Evolutionary conservation across 2,113 vertebrate genomes (phyloP).

Genomic region (Paratilapia polleni): DNA sequence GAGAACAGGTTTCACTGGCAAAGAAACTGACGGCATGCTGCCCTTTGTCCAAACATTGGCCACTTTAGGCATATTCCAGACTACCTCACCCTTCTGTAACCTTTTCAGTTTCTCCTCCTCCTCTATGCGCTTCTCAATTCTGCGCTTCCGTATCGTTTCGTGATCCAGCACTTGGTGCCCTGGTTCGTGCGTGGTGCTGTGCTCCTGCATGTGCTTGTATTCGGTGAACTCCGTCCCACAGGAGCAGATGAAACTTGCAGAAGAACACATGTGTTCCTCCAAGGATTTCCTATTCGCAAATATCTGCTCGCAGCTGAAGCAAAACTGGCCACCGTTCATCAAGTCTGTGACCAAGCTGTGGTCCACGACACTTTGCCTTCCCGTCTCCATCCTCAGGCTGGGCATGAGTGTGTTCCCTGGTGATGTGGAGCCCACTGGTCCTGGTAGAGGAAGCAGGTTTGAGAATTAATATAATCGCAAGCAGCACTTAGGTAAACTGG

Average conservation of each 20-base stretch:
- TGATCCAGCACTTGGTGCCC: conserved; percentile 69
- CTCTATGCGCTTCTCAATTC: conserved; percentile 52
- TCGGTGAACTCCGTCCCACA: conserved; percentile 73
- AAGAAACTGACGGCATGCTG: not conserved
- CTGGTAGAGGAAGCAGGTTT: conserved; percentile 14
- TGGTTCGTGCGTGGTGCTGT: conserved; percentile 67
- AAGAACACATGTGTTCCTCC: conserved; percentile 70
- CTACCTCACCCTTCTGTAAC: conserved; percentile 52
- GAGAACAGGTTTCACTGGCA: not conserved
- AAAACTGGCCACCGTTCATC: conserved; percentile 53
- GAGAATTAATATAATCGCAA: not conserved
- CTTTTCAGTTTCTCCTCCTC: conserved; percentile 62
- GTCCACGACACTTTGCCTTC: conserved; percentile 1
- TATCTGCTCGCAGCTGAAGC: conserved; percentile 73
- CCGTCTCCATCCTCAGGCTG: conserved; percentile 49
- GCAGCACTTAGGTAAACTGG: too few relatives aligned
- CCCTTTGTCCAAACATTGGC: not conserved
- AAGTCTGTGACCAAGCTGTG: conserved; percentile 5
- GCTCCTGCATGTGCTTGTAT: conserved; percentile 68
- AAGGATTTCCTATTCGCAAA: conserved; percentile 62
- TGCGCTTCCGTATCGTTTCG: conserved; percentile 62
- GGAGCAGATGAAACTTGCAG: conserved; percentile 71
- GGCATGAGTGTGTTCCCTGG: not conserved
- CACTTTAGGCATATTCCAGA: conserved; percentile 34
- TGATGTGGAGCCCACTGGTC: not conserved